phyloP scores from a whole-genome alignment of 2,888 invertebrate species.

The Bruchidius siliquastri region DNA sequence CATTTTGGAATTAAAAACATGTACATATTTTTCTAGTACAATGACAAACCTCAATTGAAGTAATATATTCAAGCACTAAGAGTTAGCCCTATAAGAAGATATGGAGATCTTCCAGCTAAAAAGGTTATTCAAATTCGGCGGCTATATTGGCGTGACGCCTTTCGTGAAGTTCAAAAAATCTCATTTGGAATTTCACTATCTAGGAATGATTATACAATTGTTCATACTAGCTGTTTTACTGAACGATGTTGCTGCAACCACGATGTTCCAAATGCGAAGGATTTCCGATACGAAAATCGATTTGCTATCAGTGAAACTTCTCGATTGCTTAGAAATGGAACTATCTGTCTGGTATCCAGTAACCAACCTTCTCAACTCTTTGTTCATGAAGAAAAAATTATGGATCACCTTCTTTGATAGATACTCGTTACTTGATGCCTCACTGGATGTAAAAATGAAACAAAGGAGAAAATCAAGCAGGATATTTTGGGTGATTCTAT shows the following conservation, averaged over 20 bases:
- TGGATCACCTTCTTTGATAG: background rate
- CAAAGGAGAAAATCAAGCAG: background rate
- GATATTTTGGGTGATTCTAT: background rate
- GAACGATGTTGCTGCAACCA: background rate
- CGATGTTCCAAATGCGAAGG: background rate
- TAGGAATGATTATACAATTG: background rate
- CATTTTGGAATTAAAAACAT: too few species aligned
- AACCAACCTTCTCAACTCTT: background rate
- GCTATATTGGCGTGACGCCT: background rate
- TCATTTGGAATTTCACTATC: background rate
- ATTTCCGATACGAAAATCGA: background rate
- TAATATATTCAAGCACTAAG: too few species aligned
- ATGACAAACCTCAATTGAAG: too few species aligned
- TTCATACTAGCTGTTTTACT: background rate
- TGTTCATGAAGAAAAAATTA: background rate
- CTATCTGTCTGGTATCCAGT: background rate
- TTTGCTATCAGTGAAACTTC: background rate
- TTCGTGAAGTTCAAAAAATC: background rate
- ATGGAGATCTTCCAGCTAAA: background rate
- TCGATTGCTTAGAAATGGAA: background rate
- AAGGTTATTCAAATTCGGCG: background rate
- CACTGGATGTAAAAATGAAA: background rate
- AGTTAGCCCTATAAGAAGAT: background rate
- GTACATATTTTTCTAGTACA: too few species aligned
- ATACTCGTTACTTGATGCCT: background rate